A percentile compares a stretch with the other conserved stretches of the same genome.
phyloP scores from a whole-genome alignment of 2,888 invertebrate species.

The Drosophila sordidula region DNA sequence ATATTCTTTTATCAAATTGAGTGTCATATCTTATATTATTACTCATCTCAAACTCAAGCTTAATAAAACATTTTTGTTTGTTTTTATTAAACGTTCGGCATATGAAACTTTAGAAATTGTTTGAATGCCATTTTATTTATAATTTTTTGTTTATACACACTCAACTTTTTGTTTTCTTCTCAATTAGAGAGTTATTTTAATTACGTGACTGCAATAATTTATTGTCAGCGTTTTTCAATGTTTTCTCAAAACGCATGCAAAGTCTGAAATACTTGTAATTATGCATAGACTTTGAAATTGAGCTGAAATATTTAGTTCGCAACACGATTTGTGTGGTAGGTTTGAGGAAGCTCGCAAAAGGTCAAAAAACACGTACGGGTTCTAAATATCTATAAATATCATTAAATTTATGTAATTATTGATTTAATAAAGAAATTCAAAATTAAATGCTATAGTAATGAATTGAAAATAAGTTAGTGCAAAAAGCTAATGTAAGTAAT shows the following conservation, averaged over 20 bases:
- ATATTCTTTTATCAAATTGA: constrained; percentile 25
- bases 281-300: constrained; percentile 33
- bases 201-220: constrained; percentile 65
- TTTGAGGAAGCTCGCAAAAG: constrained; percentile 13
- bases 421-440: not conserved
- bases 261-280: constrained; percentile 19
- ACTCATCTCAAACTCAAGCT: constrained; percentile 9
- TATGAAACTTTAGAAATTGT: constrained; percentile 42
- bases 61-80: constrained; percentile 11
- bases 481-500: no score
- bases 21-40: constrained; percentile 1
- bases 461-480: not conserved
- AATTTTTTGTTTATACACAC: constrained; percentile 32
- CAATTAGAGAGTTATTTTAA: constrained; percentile 61
- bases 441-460: not conserved
- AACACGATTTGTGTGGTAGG: constrained; percentile 11
- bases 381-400: not conserved
- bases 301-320: constrained; percentile 15
- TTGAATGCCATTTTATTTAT: constrained; percentile 57
- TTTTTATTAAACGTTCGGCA: constrained; percentile 9
- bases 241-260: constrained; percentile 18
- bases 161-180: constrained; percentile 24
- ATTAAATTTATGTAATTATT: not conserved
- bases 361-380: constrained; percentile 40
- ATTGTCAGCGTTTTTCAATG: constrained; percentile 38